Evolutionary conservation across 64 coral and sea anemone genomes (phyloP).

Genomic region (Porites lutea): DNA sequence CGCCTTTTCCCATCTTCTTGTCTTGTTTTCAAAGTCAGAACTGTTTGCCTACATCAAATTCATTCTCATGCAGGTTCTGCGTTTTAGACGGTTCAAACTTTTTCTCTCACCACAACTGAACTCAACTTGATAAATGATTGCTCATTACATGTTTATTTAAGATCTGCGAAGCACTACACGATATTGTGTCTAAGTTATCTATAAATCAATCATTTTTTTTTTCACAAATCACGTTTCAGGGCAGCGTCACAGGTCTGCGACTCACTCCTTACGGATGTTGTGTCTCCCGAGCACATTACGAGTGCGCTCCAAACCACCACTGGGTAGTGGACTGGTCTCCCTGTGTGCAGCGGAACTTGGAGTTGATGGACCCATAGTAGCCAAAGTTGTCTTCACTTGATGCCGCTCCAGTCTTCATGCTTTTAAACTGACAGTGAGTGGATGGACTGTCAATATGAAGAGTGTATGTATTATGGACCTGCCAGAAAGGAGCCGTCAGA

Average conservation of each 20-base stretch:
- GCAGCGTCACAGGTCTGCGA: not conserved
- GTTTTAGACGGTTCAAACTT: no score
- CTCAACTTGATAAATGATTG: no score
- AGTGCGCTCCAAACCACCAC: constrained; percentile 56
- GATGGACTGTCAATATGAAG: constrained; percentile 40
- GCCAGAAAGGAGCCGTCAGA: constrained; percentile 31
- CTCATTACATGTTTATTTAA: no score
- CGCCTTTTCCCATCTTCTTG: no score
- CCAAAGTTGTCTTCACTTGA: constrained; percentile 82
- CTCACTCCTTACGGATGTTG: not conserved
- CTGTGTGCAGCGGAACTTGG: constrained; percentile 53
- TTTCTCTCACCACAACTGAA: no score
- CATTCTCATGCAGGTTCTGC: no score
- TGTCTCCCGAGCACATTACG: not conserved
- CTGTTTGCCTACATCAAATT: no score
- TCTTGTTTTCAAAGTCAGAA: no score
- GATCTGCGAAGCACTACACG: no score
- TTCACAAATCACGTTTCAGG: not conserved
- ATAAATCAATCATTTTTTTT: not conserved
- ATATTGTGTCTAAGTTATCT: no score
- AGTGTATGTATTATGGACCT: not conserved
- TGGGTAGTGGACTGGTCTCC: constrained; percentile 26
- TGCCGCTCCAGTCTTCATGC: not conserved
- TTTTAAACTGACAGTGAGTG: constrained; percentile 19
- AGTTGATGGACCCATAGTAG: constrained; percentile 16